Evolutionary conservation across 2,888 invertebrate genomes (phyloP).

Genomic region (Aphidoletes aphidimyza): DNA sequence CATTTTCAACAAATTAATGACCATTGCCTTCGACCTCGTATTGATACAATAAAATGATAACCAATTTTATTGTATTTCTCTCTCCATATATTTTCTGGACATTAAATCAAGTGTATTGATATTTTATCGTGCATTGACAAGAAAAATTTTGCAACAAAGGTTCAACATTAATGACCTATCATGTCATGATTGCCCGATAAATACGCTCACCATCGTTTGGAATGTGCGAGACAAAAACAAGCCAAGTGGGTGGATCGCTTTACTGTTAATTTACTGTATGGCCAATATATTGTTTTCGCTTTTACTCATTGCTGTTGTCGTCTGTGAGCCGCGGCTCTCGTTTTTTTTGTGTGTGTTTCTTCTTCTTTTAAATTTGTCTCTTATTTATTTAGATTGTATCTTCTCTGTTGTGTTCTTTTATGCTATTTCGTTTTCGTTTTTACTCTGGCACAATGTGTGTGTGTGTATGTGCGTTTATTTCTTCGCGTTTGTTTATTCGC

Average conservation of each 20-base stretch:
- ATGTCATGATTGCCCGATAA: neutral
- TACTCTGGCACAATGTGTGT: neutral
- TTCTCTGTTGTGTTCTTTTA: neutral
- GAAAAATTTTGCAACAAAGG: neutral
- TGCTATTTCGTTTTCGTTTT: neutral
- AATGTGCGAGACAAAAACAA: neutral
- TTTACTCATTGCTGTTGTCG: neutral
- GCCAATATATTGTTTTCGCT: slow-evolving; percentile 15
- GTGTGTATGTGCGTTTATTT: neutral
- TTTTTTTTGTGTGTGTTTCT: neutral
- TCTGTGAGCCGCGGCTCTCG: neutral
- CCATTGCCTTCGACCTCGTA: too few species aligned
- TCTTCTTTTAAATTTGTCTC: neutral
- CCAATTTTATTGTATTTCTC: too few species aligned
- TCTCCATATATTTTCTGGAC: too few species aligned
- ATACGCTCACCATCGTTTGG: neutral
- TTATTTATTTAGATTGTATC: slow-evolving; percentile 39
- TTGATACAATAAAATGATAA: too few species aligned
- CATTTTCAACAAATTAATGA: too few species aligned
- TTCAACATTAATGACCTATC: neutral
- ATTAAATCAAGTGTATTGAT: neutral
- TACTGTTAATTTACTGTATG: neutral
- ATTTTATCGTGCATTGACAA: neutral
- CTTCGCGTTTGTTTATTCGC: too few species aligned
- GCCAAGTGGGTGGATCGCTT: neutral